Evolutionary conservation across 2,797 vertebrate genomes (phyloP).

Genomic region (Channallabes apus): DNA sequence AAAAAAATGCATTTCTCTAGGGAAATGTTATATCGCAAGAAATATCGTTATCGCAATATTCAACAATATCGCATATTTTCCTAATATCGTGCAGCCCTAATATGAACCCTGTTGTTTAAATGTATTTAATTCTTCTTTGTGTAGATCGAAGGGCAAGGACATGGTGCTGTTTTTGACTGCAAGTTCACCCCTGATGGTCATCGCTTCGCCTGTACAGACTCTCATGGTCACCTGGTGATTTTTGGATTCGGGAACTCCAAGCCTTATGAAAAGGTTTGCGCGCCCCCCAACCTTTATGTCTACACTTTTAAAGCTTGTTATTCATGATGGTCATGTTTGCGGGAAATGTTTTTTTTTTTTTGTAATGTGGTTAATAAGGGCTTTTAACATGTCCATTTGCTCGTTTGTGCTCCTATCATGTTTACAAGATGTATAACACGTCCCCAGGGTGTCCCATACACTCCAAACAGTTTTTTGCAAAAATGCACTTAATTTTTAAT

Average conservation of each 20-base stretch:
- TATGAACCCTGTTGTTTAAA: not conserved
- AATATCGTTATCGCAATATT: too few species aligned
- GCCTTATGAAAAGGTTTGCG: conserved; percentile 88
- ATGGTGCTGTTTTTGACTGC: conserved; percentile 96
- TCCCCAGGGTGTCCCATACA: too few species aligned
- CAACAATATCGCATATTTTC: too few species aligned
- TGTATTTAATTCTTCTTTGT: not conserved
- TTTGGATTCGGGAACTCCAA: conserved; percentile 94
- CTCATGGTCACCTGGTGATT: conserved; percentile 93
- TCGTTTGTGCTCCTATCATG: not conserved
- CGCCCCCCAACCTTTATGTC: not conserved
- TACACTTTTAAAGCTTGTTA: not conserved
- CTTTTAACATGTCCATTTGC: not conserved
- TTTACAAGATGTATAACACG: not conserved
- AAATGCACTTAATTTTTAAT: too few species aligned
- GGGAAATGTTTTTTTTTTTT: not conserved
- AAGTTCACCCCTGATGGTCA: conserved; percentile 96
- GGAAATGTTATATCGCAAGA: too few species aligned
- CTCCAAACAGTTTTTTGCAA: too few species aligned
- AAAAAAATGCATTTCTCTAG: too few species aligned
- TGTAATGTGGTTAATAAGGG: not conserved
- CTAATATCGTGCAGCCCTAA: too few species aligned
- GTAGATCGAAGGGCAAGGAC: conserved; percentile 96
- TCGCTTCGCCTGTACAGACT: conserved; percentile 94
- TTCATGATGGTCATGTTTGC: not conserved